These are phyloP conservation scores for Spinus pinus DNA, from an alignment of 2,797 vertebrate species.

Conservation along the genomic window DNA sequence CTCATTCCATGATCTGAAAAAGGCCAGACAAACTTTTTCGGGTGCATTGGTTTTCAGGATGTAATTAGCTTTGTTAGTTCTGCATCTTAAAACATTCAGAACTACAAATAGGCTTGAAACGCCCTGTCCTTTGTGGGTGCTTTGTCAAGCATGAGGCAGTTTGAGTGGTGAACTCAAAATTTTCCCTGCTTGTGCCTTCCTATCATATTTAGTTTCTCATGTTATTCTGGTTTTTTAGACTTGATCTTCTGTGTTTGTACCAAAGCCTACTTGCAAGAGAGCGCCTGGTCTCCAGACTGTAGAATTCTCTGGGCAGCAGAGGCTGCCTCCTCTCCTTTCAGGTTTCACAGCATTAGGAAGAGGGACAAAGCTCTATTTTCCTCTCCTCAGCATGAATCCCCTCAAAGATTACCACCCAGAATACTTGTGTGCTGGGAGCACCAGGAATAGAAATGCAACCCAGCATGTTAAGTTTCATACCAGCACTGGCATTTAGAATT, in stretches of 20 bases:
- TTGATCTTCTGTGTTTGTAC: not conserved
- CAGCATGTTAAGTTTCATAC: not conserved
- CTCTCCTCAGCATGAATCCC: not conserved
- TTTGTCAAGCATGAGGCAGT: not conserved
- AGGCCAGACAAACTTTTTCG: not conserved
- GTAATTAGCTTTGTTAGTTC: not conserved
- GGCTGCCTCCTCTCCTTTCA: not conserved
- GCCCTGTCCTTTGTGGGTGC: not conserved
- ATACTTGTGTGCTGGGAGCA: not conserved
- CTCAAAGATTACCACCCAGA: slow-evolving; percentile 17
- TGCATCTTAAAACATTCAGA: not conserved
- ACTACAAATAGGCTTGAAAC: not conserved
- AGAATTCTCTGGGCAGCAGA: not conserved
- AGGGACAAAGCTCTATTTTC: not conserved
- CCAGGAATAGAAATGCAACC: not conserved
- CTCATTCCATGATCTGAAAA: not conserved
- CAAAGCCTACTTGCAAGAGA: not conserved
- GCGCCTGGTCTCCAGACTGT: not conserved
- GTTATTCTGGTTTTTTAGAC: not conserved
- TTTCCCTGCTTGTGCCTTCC: not conserved
- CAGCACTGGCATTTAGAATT: not conserved
- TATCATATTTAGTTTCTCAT: not conserved
- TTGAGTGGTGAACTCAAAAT: not conserved
- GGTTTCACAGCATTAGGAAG: not conserved
- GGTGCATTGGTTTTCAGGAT: not conserved